phyloP scores from a whole-genome alignment of 2,797 vertebrate species.

The Acrossocheilus wenchowensis region DNA sequence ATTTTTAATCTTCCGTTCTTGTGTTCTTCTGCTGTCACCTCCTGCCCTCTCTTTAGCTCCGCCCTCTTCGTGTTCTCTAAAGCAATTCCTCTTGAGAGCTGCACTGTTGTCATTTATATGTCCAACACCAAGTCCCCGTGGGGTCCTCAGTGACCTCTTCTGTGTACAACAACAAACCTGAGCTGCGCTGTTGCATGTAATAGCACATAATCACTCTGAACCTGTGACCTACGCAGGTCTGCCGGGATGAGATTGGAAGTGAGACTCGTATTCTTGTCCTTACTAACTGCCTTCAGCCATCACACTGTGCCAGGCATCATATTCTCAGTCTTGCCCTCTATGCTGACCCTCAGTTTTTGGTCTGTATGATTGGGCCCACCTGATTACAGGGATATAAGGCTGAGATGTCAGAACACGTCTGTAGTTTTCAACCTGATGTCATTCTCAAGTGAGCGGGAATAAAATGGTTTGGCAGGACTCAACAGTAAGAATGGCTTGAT shows the following conservation, averaged over 20 bases:
- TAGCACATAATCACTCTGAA: conserved; percentile 63
- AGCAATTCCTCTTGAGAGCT: conserved; percentile 58
- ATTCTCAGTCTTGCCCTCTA: neutral
- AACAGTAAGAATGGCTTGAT: neutral
- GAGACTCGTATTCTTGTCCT: conserved; percentile 5
- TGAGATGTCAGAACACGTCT: conserved; percentile 12
- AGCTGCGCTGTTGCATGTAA: conserved; percentile 56
- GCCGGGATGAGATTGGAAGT: conserved; percentile 15
- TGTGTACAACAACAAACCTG: conserved; percentile 61
- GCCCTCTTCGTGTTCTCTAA: conserved; percentile 23
- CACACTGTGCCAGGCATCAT: conserved; percentile 22
- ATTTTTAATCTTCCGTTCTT: conserved; percentile 16
- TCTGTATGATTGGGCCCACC: neutral
- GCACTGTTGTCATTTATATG: conserved; percentile 65
- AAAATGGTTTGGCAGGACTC: neutral
- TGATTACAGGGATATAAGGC: conserved; percentile 16
- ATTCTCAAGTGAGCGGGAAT: neutral
- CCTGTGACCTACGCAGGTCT: conserved; percentile 51
- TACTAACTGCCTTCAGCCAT: conserved; percentile 7
- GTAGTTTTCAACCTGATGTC: conserved; percentile 13
- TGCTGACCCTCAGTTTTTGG: conserved; percentile 9
- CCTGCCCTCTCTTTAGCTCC: conserved; percentile 13
- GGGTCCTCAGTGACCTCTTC: conserved; percentile 57
- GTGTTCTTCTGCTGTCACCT: neutral
- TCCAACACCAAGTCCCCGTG: conserved; percentile 41